Evolutionary conservation across 2,888 invertebrate species (phyloP), one percentile per base, ranked within the genome.

Genomic region (Ramazzottius varieornatus): DNA sequence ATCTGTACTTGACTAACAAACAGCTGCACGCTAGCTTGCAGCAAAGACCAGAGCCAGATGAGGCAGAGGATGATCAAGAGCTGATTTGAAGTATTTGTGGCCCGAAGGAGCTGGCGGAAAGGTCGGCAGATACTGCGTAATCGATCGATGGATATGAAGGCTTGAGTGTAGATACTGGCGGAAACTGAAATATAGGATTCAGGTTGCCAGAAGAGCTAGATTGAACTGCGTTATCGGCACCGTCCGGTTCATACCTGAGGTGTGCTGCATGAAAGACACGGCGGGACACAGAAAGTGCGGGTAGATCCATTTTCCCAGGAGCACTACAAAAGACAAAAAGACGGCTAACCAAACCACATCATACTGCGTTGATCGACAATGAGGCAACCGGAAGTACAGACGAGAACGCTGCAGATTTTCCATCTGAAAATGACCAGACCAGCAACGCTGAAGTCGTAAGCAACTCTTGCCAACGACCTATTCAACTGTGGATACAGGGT

Each of bases 121-220:
- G 54, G 54, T 29, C 54, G 54, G 24, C 54, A 54, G 54, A 54
- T 54, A 29, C 54, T 54, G 54, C 54, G 54, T 8, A 54, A 24
- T 29, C 79, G 73, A 71, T 79, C 79, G 34, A 78, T 72, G 34
- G 78, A 78, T 32, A 79, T 78, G 33, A 77, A 78, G 68, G 76
- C 76, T 65, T 78, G 75, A 20, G 79, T 78, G 68, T 75, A 76
- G 32, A 79, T 76, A 67, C 76, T 76, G n/a, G 73, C 74, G 1
- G 73, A 72, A 33, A 78, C 79, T n/a, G 74, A n/a, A n/a, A n/a
- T n/a, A n/a, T n/a, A n/a, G n/a, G n/a, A n/a, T n/a, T n/a, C n/a
- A n/a, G n/a, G n/a, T n/a, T n/a, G n/a, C n/a, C n/a, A n/a, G n/a
- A n/a, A n/a, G n/a, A n/a, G n/a, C n/a, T n/a, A n/a, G n/a, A n/a